phyloP scores from a whole-genome alignment of 2,888 invertebrate genomes.

The Rotaria magnacalcarata region DNA sequence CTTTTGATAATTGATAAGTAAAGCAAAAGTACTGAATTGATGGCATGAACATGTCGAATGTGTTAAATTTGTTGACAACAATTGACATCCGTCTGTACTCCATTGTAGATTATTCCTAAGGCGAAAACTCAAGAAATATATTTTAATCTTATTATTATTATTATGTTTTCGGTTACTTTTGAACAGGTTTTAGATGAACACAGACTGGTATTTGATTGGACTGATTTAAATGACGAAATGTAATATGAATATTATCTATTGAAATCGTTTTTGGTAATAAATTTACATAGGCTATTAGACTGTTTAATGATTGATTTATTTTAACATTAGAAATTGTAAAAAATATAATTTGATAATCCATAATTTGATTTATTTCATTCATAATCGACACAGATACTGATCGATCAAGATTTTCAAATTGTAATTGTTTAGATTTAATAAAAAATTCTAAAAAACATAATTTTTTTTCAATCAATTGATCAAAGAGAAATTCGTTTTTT shows the following conservation, averaged over 20 bases:
- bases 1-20: slow-evolving; percentile 27
- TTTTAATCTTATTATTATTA: no score
- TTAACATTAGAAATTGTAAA: background rate
- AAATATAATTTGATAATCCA: background rate
- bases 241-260: background rate
- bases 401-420: background rate
- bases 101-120: slow-evolving; percentile 20
- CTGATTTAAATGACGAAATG: background rate
- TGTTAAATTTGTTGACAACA: slow-evolving; percentile 38
- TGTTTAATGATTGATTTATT: background rate
- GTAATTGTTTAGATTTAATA: background rate
- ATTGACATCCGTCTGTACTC: slow-evolving; percentile 40
- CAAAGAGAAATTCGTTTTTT: background rate
- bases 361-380: background rate
- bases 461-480: no score
- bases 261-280: background rate
- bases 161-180: background rate
- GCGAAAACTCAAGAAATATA: background rate
- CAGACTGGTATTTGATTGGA: background rate
- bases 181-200: background rate
- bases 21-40: slow-evolving; percentile 39
- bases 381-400: background rate
- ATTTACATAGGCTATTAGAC: background rate
- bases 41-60: slow-evolving; percentile 43
- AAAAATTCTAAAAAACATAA: background rate